phyloP scores from a whole-genome alignment of 1,140 invertebrate genomes.

The Drosophila aff. region DNA sequence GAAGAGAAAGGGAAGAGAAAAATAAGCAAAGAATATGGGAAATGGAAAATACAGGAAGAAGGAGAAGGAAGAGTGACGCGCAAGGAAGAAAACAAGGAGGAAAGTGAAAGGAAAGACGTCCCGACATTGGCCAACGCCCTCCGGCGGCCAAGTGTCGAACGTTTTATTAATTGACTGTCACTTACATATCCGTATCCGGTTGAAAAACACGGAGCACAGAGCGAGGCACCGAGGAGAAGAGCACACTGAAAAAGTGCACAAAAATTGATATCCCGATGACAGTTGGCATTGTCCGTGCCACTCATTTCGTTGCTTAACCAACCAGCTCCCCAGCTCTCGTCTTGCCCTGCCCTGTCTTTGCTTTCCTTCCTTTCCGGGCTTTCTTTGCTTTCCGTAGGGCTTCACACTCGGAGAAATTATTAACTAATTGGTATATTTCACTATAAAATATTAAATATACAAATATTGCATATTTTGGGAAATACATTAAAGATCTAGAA shows the following conservation, averaged over 20 bases:
- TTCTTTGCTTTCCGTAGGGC: not conserved
- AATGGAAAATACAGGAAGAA: not conserved
- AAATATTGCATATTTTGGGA: no score
- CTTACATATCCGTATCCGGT: slow-evolving; percentile 61
- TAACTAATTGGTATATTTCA: not conserved
- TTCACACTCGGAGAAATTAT: not conserved
- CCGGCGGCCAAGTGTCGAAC: slow-evolving; percentile 57
- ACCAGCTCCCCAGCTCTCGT: slow-evolving; percentile 18
- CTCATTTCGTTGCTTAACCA: slow-evolving; percentile 42
- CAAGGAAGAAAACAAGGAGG: not conserved
- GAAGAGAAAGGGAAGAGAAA: not conserved
- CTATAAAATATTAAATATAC: no score
- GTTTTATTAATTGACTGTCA: slow-evolving; percentile 73
- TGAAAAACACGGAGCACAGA: not conserved
- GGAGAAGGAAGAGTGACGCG: not conserved
- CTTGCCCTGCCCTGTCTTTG: not conserved
- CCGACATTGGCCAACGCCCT: slow-evolving; percentile 45
- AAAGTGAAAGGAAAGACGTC: slow-evolving; percentile 35
- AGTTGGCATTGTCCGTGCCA: slow-evolving; percentile 42
- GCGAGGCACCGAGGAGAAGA: not conserved
- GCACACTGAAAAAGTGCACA: slow-evolving; percentile 10
- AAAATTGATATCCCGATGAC: slow-evolving; percentile 40
- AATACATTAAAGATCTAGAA: no score
- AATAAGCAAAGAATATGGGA: slow-evolving; percentile 9
- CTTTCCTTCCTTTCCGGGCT: not conserved